A percentile compares a stretch with the other conserved stretches of the same genome.
These are phyloP conservation scores for Miltochrista miniata DNA, from an alignment of 2,888 invertebrate species.

Conservation along the genomic window DNA sequence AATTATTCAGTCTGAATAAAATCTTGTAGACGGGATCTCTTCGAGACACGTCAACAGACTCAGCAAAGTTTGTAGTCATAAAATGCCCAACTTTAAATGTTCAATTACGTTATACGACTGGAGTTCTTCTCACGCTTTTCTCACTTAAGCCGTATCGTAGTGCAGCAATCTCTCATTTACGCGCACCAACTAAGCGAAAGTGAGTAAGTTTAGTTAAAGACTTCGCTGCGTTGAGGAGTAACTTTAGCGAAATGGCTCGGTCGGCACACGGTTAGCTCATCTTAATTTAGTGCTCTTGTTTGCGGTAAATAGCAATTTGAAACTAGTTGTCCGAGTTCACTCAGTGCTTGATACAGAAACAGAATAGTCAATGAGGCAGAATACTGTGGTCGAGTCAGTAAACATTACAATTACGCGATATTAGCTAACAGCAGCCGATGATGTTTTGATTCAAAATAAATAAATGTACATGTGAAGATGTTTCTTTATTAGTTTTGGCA, in stretches of 20 bases:
- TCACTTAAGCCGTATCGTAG: conserved; percentile 37
- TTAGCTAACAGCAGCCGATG: conserved; percentile 19
- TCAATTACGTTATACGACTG: conserved; percentile 17
- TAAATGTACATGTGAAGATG: conserved; percentile 1
- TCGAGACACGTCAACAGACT: conserved; percentile 2
- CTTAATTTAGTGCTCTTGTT: conserved; percentile 76
- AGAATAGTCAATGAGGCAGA: conserved; percentile 54
- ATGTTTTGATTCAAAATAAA: conserved; percentile 1
- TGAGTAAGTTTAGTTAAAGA: conserved; percentile 51
- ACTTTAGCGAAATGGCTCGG: conserved; percentile 38
- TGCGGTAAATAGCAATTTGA: conserved; percentile 75
- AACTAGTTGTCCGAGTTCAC: conserved; percentile 65
- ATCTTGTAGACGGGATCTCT: neutral
- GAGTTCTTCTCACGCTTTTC: conserved; percentile 18
- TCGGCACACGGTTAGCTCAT: conserved; percentile 61
- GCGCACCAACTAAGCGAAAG: conserved; percentile 42
- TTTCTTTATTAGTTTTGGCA: conserved; percentile 22
- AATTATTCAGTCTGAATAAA: neutral
- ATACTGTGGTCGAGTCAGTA: conserved; percentile 27
- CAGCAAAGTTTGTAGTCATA: conserved; percentile 2
- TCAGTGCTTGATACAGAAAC: conserved; percentile 41
- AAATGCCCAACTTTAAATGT: conserved; percentile 13
- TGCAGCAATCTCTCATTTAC: conserved; percentile 44
- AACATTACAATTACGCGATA: conserved; percentile 32
- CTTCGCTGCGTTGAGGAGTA: conserved; percentile 38